Evolutionary conservation across 2,888 invertebrate genomes (phyloP), one percentile per base, ranked within the genome.

Genomic region (Itoplectis maculator): DNA sequence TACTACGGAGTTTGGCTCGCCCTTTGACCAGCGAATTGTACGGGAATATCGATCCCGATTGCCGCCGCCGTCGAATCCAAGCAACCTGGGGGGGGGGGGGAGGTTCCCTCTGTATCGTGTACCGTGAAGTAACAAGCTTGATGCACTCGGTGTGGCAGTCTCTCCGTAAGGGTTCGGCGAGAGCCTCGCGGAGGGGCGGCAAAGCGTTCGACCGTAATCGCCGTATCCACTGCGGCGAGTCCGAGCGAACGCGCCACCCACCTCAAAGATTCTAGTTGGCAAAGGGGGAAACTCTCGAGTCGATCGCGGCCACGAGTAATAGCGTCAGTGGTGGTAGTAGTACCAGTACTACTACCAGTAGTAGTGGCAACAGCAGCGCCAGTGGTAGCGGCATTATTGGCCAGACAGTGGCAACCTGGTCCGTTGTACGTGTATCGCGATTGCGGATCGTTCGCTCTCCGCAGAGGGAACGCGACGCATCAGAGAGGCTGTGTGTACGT

Each of bases 221-320:
- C 69, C 73, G 69, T 76, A 80, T 83, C 56, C 68, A 83, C 63
- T 66, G 45, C 68, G 66, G 18, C 45, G 18, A 61, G 79, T 66
- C 13, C 47, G 75, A 42, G 42, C n/a, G 56, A 81, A 77, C 65
- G 56, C 70, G 56, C 23, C 51, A 79, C 20, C 20, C 18, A 49
- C 77, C 80, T 80, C 80, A 77, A 80, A 82, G 83, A 83, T 79
- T 73, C 73, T 37, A 65, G 61, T 56, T 37, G 40, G 61, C 49
- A 35, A 59, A 63, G 68, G 72, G 51, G 40, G 45, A 68, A 61
- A 51, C 75, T 49, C 56, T 37, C 49, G 63, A 54, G 59, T 74
- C 72, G 54, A 74, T 65, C 65, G 66, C 61, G 59, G 65, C 74
- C 45, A 72, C 45, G 78, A 72, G 78, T 72, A 72, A 78, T 51